These are phyloP conservation scores for Chinchilla lanigera DNA, from an alignment of 2,113 vertebrate genomes.

Conservation along the genomic window DNA sequence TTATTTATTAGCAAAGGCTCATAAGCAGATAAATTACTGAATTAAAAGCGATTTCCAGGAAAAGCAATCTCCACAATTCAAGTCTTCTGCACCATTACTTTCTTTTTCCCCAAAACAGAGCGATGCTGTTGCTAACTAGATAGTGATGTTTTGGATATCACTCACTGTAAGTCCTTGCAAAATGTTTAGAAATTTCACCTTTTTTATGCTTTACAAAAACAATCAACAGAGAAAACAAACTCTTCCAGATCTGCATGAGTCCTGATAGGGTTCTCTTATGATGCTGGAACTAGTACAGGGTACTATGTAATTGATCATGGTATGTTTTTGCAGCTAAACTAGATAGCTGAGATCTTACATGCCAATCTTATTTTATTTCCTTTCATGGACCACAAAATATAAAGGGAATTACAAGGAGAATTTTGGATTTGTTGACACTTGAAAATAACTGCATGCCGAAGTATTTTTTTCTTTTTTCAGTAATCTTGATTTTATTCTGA, in stretches of 20 bases:
- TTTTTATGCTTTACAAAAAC: not conserved
- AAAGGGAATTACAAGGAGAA: not conserved
- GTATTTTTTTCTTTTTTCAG: not conserved
- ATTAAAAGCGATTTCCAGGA: not conserved
- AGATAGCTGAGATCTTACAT: not conserved
- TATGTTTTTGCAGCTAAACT: not conserved
- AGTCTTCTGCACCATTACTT: not conserved
- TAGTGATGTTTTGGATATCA: not conserved
- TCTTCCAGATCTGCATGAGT: not conserved
- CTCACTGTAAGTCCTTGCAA: not conserved
- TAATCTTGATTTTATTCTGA: slow-evolving; percentile 60
- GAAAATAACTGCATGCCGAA: not conserved
- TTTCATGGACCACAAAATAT: not conserved
- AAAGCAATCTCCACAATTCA: not conserved
- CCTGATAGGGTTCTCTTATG: not conserved
- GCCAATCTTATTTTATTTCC: not conserved
- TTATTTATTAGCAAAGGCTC: not conserved
- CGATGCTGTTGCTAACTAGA: not conserved
- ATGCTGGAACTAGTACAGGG: not conserved
- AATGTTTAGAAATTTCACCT: not conserved
- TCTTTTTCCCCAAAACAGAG: not conserved
- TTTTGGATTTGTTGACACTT: not conserved
- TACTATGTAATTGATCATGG: not conserved
- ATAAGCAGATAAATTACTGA: not conserved
- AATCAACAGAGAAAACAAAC: not conserved